A percentile compares a stretch with the other conserved stretches of the same genome.
Conservation (phyloP, 2,888 invertebrate species). For the Idaea dimidiata region DNA sequence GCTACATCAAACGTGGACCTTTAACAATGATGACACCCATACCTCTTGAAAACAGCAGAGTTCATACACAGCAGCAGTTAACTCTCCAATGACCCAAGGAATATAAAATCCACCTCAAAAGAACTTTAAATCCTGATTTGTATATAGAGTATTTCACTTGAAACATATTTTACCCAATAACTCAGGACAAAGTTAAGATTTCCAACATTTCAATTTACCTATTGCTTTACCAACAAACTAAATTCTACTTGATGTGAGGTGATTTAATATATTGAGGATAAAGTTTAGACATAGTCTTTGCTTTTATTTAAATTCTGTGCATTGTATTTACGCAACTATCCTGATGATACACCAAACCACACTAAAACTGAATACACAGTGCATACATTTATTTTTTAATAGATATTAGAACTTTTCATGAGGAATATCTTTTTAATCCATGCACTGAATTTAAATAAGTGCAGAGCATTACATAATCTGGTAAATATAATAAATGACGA, state of each 20-base stretch:
- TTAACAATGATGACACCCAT: background rate
- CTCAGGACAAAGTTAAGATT: too few relatives aligned
- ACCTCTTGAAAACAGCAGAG: background rate
- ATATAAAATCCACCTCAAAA: background rate
- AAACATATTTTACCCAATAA: too few relatives aligned
- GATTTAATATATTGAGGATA: background rate
- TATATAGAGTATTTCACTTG: background rate
- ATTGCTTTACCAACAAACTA: background rate
- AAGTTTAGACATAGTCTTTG: background rate
- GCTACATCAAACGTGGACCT: background rate
- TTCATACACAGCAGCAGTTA: background rate
- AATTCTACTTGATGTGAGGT: background rate
- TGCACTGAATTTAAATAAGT: background rate
- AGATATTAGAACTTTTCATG: background rate
- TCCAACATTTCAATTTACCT: background rate
- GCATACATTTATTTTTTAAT: too few relatives aligned
- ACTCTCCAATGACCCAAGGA: background rate
- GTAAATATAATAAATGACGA: constrained; percentile 5
- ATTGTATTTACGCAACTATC: background rate
- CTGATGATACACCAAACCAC: background rate
- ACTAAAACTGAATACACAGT: too few relatives aligned
- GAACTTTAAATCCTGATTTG: background rate
- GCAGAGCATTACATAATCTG: background rate
- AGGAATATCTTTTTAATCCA: background rate
- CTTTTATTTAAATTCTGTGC: background rate